Conservation (phyloP, 2,888 invertebrate species). For the Argyresthia albistria region DNA sequence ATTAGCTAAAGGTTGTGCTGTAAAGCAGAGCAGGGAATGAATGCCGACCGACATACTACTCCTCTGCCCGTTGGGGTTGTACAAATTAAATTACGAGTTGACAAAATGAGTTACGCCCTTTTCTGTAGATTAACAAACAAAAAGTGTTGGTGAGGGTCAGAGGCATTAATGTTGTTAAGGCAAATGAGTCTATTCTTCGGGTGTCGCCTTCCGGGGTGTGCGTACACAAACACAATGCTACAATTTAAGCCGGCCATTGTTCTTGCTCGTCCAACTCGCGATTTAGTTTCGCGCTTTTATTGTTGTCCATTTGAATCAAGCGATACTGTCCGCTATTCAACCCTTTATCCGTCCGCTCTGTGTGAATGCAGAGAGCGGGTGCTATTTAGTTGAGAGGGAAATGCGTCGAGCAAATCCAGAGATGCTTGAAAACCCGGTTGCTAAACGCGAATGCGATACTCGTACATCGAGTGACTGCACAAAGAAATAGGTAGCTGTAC, state of each 20-base stretch:
- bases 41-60: background rate
- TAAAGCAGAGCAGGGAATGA: conserved; percentile 5
- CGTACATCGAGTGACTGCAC: no score
- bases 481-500: no score
- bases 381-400: no score
- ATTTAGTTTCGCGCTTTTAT: conserved; percentile 63
- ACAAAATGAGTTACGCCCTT: conserved; percentile 72
- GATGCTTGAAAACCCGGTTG: no score
- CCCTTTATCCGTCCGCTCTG: background rate
- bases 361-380: background rate
- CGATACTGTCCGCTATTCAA: background rate
- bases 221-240: conserved; percentile 40
- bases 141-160: conserved; percentile 63
- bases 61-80: conserved; percentile 36
- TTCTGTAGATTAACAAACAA: conserved; percentile 72
- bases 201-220: conserved; percentile 28
- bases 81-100: conserved; percentile 69
- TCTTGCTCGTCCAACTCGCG: conserved; percentile 51
- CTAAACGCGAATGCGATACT: no score
- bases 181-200: conserved; percentile 68
- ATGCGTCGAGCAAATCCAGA: no score
- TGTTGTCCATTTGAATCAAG: conserved; percentile 37
- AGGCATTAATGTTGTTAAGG: conserved; percentile 63
- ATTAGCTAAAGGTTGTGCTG: conserved; percentile 25
- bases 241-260: conserved; percentile 59